phyloP scores from a whole-genome alignment of 2,797 vertebrate genomes.

The Gallinago stenura region DNA sequence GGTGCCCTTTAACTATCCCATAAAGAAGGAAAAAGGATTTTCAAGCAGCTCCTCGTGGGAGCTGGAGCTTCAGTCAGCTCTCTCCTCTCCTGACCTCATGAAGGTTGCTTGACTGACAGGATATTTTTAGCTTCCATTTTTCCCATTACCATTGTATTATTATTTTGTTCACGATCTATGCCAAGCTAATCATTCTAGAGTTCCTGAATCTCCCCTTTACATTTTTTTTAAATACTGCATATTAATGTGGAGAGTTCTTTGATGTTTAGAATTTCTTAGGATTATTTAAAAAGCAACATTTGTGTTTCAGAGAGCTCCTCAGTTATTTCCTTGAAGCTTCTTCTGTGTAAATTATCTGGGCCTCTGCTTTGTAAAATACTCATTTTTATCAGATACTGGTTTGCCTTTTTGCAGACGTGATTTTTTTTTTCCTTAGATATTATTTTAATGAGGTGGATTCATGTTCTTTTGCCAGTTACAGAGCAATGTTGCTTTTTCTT shows the following conservation, averaged over 20 bases:
- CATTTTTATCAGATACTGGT: conserved; percentile 29
- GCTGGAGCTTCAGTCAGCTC: background rate
- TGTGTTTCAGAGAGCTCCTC: conserved; percentile 52
- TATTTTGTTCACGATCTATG: conserved; percentile 8
- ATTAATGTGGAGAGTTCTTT: conserved; percentile 18
- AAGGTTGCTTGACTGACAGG: conserved; percentile 9
- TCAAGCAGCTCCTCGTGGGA: background rate
- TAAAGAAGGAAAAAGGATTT: background rate
- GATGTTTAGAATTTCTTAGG: conserved; percentile 40
- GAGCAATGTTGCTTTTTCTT: background rate
- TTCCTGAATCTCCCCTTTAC: conserved; percentile 43
- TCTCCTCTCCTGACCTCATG: conserved; percentile 18
- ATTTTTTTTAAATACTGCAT: conserved; percentile 27
- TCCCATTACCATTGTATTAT: conserved; percentile 18
- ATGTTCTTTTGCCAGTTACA: background rate
- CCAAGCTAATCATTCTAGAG: conserved; percentile 30
- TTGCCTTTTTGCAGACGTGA: background rate
- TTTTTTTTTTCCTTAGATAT: conserved; percentile 17
- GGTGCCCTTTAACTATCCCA: background rate
- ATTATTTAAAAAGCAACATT: conserved; percentile 55
- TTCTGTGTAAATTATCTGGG: conserved; percentile 47
- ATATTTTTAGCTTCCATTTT: conserved; percentile 61
- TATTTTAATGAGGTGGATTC: background rate
- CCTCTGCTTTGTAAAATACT: conserved; percentile 33
- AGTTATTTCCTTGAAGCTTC: conserved; percentile 60